phyloP scores from a whole-genome alignment of 2,113 vertebrate genomes.

The Odobenus rosmarus region DNA sequence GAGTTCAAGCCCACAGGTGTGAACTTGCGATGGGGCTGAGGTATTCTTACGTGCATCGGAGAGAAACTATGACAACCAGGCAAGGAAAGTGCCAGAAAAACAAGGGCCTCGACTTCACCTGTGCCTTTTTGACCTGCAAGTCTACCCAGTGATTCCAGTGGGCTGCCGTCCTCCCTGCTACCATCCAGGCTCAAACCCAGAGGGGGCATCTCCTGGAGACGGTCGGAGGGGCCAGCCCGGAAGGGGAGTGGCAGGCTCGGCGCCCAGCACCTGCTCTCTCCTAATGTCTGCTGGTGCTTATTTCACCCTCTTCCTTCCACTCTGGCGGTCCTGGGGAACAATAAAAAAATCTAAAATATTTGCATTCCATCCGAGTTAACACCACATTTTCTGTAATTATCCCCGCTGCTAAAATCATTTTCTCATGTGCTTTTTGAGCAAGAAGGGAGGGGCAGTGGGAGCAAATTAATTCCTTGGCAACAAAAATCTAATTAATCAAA shows the following conservation, averaged over 20 bases:
- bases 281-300: neutral
- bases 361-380: conserved; percentile 74
- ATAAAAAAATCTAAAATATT: conserved; percentile 67
- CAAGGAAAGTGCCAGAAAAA: neutral
- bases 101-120: neutral
- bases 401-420: conserved; percentile 81
- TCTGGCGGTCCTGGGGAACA: conserved; percentile 47
- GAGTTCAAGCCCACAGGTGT: neutral
- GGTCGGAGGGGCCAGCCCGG: neutral
- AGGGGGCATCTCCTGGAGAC: neutral
- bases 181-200: neutral
- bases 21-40: neutral
- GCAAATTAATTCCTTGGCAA: conserved; percentile 86
- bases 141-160: fast-evolving
- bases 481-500: conserved; percentile 86
- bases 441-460: conserved; percentile 13
- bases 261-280: neutral
- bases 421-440: conserved; percentile 64
- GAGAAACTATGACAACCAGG: neutral
- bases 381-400: conserved; percentile 82
- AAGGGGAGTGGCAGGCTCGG: neutral
- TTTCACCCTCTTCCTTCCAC: neutral
- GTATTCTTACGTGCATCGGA: neutral
- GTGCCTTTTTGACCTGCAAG: neutral
- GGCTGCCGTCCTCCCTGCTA: neutral